phyloP scores from a whole-genome alignment of 2,888 invertebrate species.

The Cepaea hortensis region DNA sequence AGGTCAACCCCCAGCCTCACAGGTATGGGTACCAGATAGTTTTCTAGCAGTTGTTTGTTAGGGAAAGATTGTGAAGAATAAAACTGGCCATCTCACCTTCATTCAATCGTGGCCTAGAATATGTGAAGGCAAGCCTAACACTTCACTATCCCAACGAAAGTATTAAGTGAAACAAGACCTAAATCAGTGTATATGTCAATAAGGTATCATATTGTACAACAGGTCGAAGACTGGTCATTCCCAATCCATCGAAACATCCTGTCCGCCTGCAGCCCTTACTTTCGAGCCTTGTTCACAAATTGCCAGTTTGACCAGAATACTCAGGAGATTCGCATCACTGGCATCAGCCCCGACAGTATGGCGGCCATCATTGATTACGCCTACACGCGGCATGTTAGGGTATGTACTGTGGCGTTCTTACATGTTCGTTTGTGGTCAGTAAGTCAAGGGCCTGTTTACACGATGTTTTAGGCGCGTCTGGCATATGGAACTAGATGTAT shows the following conservation, averaged over 20 bases:
- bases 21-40: too few species aligned
- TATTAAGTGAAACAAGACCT: too few species aligned
- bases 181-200: background rate
- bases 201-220: background rate
- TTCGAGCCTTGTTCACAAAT: slow-evolving; percentile 90
- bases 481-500: too few species aligned
- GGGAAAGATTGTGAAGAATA: too few species aligned
- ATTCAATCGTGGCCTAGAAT: too few species aligned
- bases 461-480: too few species aligned
- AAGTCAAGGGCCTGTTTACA: too few species aligned
- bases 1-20: too few species aligned
- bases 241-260: slow-evolving; percentile 84
- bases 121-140: too few species aligned
- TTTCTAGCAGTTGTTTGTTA: too few species aligned
- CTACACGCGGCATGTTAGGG: slow-evolving; percentile 86
- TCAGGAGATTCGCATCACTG: slow-evolving; percentile 81
- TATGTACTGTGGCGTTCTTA: slow-evolving; percentile 72
- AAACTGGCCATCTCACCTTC: too few species aligned
- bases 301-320: slow-evolving; percentile 78
- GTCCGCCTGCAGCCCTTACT: slow-evolving; percentile 90
- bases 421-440: background rate
- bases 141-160: too few species aligned
- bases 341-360: slow-evolving; percentile 87
- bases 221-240: slow-evolving; percentile 87
- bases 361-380: slow-evolving; percentile 88